Evolutionary conservation across 2,888 invertebrate species (phyloP).

Genomic region (Zhengitettix transpicula): DNA sequence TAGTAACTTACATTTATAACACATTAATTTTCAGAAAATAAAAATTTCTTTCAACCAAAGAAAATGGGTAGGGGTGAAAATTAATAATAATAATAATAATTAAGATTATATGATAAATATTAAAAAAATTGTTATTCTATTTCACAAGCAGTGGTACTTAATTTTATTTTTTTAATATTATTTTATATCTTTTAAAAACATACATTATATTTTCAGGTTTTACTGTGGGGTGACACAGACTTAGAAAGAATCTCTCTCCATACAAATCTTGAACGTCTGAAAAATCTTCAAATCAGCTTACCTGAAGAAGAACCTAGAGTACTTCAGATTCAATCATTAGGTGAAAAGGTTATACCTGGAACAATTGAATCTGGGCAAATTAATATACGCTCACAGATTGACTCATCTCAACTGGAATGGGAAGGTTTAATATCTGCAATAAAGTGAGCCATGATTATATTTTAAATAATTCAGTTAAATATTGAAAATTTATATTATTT

Average conservation of each 20-base stretch:
- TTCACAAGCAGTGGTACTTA: too few species aligned
- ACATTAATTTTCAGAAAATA: too few species aligned
- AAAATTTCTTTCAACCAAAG: too few species aligned
- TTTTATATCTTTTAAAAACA: too few species aligned
- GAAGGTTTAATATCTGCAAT: conserved; percentile 62
- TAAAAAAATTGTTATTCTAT: too few species aligned
- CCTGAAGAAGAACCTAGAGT: conserved; percentile 77
- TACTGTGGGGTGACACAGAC: conserved; percentile 65
- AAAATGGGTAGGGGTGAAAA: too few species aligned
- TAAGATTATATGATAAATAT: too few species aligned
- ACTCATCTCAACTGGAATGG: conserved; percentile 81
- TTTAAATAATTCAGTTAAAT: background rate
- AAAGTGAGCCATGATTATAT: conserved; percentile 22
- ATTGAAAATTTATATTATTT: background rate
- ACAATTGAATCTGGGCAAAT: conserved; percentile 69
- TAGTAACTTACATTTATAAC: too few species aligned
- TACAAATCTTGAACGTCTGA: conserved; percentile 71
- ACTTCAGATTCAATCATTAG: conserved; percentile 61
- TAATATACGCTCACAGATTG: conserved; percentile 73
- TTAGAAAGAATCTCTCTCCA: conserved; percentile 70
- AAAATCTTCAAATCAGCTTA: conserved; percentile 58
- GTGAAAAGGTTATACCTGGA: conserved; percentile 78
- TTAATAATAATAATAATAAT: too few species aligned
- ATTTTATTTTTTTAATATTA: too few species aligned
- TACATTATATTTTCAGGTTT: background rate